A percentile compares a stretch with the other conserved stretches of the same genome.
These are phyloP conservation scores for Peromyscus melanophrys DNA, from an alignment of 2,797 vertebrate species.

Conservation along the genomic window DNA sequence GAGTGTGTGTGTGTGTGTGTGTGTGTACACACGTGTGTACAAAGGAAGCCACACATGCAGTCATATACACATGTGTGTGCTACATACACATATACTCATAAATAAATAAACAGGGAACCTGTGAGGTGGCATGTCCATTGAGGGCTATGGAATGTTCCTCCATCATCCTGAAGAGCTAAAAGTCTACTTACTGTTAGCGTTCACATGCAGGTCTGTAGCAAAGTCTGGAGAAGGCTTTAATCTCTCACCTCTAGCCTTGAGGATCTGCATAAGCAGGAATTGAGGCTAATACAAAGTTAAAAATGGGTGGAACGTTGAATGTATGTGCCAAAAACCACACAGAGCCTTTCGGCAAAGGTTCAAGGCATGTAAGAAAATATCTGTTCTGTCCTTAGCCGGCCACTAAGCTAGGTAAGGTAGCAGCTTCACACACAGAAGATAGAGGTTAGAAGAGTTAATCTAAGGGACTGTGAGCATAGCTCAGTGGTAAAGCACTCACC, in stretches of 20 bases:
- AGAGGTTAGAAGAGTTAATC: background rate
- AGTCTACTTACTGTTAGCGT: background rate
- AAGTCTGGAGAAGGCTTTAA: background rate
- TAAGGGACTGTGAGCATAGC: background rate
- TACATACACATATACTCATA: background rate
- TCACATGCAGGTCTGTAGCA: no score
- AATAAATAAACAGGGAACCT: background rate
- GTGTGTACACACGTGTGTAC: no score
- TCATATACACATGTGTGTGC: background rate
- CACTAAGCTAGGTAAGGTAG: background rate
- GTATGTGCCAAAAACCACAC: background rate
- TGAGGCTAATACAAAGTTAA: background rate
- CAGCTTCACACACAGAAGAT: background rate
- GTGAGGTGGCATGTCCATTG: no score
- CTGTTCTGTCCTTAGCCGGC: background rate
- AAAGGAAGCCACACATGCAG: background rate
- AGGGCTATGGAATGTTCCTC: background rate
- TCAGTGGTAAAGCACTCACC: background rate
- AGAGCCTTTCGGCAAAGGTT: background rate
- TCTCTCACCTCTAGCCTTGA: background rate
- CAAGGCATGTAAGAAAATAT: background rate
- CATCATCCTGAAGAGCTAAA: background rate
- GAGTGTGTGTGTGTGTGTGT: no score
- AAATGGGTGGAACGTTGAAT: background rate
- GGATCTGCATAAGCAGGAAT: background rate